Base-by-base conservation (phyloP, 2,113 vertebrate genomes). In the Oncorhynchus nerka region DNA sequence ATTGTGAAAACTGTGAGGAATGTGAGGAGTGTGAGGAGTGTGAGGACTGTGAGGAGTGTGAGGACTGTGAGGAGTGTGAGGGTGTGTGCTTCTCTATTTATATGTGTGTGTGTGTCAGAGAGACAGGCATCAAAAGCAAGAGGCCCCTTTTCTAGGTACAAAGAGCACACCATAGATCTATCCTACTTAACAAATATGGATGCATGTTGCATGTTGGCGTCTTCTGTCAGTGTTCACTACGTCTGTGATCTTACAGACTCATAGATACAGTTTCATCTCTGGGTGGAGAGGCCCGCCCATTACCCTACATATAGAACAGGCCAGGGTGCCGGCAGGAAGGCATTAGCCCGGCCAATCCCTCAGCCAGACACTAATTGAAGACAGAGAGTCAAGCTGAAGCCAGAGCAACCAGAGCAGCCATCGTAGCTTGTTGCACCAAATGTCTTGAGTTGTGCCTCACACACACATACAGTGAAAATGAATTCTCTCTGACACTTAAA, bases 381-480 rank as follows among this genome's bases (percentile, higher is more conserved):
- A 30, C 64, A 62, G 12, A 45, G 32, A 68, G 30, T 8, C 6
- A 30, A 13, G 22, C 7, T 19, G 28, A 16, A 67, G 65, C 30
- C 65, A 6, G 6, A 19, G 30, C 28, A 6, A 26, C 16, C 67
- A 45, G 39, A 45, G 39, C 9, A 3, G 9, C 39, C 67, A 19
- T 68, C 28, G 8, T 39, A 34, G 67, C 67, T 3, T 39, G 15
- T 13, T 34, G 66, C 15, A 30, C 15, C 30, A 19, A 30, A 39
- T 20, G 28, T 68, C 67, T 20, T 34, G 30, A 30, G 13, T 30
- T 20, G 66, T 13, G 67, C 67, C 67, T 20, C 67, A 49, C 39
- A 72, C 28, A 49, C 64, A 79, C 51, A 84, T 4, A 45, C 75
- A 15, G 64, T 68, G 72, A 82, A 79, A 76, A 75, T 77, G 68